phyloP scores from a whole-genome alignment of 37 sponge, comb jelly and placozoan species.

The Aplysina aerophoba region DNA sequence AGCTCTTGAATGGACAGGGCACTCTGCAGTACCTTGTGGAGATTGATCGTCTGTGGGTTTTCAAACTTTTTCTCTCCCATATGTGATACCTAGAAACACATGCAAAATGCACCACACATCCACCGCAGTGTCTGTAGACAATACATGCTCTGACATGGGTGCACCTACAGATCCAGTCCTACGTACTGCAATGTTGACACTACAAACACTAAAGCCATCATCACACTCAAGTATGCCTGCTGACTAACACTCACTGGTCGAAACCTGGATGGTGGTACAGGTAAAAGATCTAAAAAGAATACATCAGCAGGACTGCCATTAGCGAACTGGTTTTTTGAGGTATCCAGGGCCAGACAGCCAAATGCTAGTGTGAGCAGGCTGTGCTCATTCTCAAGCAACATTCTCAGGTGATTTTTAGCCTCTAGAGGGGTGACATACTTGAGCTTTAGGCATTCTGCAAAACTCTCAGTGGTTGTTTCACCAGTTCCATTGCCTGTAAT shows the following conservation, averaged over 20 bases:
- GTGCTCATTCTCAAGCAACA: constrained; percentile 66
- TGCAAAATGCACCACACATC: neutral
- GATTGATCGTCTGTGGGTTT: constrained; percentile 85
- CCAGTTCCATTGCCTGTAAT: neutral
- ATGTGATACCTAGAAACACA: constrained; percentile 51
- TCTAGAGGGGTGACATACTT: constrained; percentile 70
- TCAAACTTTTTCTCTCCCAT: constrained; percentile 82
- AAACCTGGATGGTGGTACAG: constrained; percentile 90
- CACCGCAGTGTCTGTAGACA: too few relatives aligned
- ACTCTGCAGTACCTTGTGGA: constrained; percentile 57
- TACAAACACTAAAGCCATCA: too few relatives aligned
- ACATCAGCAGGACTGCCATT: constrained; percentile 44
- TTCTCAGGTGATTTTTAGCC: constrained; percentile 68
- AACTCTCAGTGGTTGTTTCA: neutral
- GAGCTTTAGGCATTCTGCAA: constrained; percentile 45
- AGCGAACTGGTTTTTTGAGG: neutral
- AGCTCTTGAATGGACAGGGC: constrained; percentile 52
- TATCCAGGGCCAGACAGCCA: constrained; percentile 27
- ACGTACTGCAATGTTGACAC: too few relatives aligned
- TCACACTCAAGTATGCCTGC: too few relatives aligned
- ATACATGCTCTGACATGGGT: too few relatives aligned
- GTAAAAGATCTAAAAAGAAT: constrained; percentile 83
- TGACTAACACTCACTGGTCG: constrained; percentile 89
- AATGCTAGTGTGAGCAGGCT: constrained; percentile 56
- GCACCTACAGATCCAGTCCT: too few relatives aligned